Base-by-base conservation (phyloP, 92 coral and sea anemone species). In the Isaurus tuberculatus region DNA sequence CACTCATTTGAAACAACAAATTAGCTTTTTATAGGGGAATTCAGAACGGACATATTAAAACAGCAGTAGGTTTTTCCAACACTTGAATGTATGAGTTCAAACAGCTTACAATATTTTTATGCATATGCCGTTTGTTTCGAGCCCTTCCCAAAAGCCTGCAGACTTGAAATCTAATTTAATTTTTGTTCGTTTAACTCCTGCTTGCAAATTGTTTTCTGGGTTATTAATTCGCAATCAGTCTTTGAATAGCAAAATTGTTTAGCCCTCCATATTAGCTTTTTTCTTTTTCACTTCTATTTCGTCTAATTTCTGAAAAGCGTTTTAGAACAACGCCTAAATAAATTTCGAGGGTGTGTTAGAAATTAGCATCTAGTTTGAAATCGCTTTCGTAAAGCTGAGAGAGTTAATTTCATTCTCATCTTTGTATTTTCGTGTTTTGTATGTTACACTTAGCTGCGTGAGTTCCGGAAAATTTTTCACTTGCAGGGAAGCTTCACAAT, bases 1-100 rank as follows among this genome's bases (percentile, higher is more conserved):
- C 20, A 22, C 44, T 72, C 20, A 8, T 34, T n/a, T 40, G 7
- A 72, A 72, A 17, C 25, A 22, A 42, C 58, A 72, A 72, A 72
- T 42, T 72, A 72, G 61, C 74, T 72, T 70, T 71, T 26, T n/a
- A 57, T 27, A 13, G 3, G 58, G 26, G 19, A 70, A 70, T 70
- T 57, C 32, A 28, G 20, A 17, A 70, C 9, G 25, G 75, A 43
- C 34, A 29, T 40, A 40, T 7, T 49, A 43, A 25, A 72, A 72
- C 37, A 44, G 34, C 78, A 30, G 25, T 9, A 44, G 60, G 5
- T 72, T 26, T 72, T 72, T 13, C 40, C n/a, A 67, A 31, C 49
- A n/a, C 29, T 36, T 19, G 16, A 15, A 42, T 72, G 3, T 26
- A 5, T 4, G 44, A 11, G 5, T 34, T 40, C 29, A 4, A 27